Conservation (phyloP, 2,888 invertebrate species). For the Synergus japonicus region DNA sequence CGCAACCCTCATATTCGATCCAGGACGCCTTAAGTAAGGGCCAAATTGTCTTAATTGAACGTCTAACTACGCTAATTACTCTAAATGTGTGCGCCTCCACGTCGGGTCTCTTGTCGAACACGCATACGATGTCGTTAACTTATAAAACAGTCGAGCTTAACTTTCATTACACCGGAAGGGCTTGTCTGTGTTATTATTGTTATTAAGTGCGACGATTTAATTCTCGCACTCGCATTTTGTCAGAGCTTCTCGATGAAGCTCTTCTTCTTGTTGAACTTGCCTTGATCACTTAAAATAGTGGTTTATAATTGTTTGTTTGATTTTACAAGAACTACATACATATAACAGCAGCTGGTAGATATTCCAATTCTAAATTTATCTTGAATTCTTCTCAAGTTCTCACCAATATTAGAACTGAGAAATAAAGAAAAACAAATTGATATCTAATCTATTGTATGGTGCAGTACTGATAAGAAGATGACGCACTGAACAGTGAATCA, state of each 20-base stretch:
- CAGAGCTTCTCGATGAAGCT: not conserved
- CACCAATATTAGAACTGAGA: not conserved
- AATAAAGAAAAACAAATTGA: not conserved
- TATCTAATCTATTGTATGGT: not conserved
- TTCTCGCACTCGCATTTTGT: conserved; percentile 41
- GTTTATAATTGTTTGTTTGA: not conserved
- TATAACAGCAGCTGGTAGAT: not conserved
- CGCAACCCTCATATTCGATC: conserved; percentile 3
- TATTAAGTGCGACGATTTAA: conserved; percentile 45
- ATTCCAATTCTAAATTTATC: not conserved
- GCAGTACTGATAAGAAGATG: conserved; percentile 5
- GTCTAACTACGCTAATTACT: conserved; percentile 68
- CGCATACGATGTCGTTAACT: conserved; percentile 62
- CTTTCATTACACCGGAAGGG: conserved; percentile 48
- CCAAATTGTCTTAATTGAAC: conserved; percentile 67
- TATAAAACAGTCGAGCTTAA: conserved; percentile 56
- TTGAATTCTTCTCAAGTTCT: not conserved
- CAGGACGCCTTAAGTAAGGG: conserved; percentile 45
- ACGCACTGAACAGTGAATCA: conserved; percentile 1
- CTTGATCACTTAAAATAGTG: conserved; percentile 6
- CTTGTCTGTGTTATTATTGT: conserved; percentile 35
- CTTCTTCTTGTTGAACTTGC: not conserved
- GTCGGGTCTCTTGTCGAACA: conserved; percentile 57
- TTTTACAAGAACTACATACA: not conserved
- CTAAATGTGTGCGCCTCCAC: conserved; percentile 55